A percentile compares a stretch with the other conserved stretches of the same genome.
Conservation (phyloP, 1,140 invertebrate genomes). For the Metopolophium dirhodum region DNA sequence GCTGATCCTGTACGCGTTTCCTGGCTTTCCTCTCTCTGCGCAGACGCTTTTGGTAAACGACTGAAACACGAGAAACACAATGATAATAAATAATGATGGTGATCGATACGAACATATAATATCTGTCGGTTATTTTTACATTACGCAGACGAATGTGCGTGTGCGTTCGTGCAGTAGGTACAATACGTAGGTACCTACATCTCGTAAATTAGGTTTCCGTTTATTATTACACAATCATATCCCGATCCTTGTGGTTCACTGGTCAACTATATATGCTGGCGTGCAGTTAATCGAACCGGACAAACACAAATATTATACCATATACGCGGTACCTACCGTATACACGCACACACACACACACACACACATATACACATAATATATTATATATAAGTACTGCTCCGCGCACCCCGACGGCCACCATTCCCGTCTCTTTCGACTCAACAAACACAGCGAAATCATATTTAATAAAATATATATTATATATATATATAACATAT, state of each 20-base stretch:
- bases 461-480: conserved; percentile 11
- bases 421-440: conserved; percentile 41
- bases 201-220: background rate
- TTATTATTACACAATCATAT: conserved; percentile 36
- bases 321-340: background rate
- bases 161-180: background rate
- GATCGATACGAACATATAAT: background rate
- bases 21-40: conserved; percentile 84
- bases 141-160: background rate
- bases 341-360: background rate
- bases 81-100: background rate
- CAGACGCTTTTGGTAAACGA: conserved; percentile 83
- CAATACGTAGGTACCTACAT: background rate
- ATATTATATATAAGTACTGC: background rate
- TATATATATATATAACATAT: background rate
- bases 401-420: background rate
- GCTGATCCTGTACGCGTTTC: conserved; percentile 81
- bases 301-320: conserved; percentile 42
- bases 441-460: conserved; percentile 55
- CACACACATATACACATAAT: background rate
- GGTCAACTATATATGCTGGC: background rate
- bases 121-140: conserved; percentile 1
- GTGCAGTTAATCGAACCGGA: conserved; percentile 47
- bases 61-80: conserved; percentile 68
- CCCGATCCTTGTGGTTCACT: background rate